Evolutionary conservation across 2,113 vertebrate genomes (phyloP), one percentile per base, ranked within the genome.

Genomic region (Chauna torquata): DNA sequence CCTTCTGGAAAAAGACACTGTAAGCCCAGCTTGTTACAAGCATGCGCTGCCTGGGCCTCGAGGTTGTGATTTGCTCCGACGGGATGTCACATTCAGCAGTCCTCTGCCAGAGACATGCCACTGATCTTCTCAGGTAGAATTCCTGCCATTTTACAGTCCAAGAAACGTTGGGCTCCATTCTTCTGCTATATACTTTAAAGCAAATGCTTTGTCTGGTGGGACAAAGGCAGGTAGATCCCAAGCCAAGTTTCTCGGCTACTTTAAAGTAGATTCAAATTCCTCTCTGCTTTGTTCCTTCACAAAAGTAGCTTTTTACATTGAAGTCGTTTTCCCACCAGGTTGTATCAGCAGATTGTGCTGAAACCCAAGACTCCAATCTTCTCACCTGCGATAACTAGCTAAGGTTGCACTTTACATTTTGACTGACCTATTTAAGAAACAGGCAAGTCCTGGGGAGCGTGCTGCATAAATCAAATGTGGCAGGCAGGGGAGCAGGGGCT

Each of bases 361-460:
- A 96, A 94, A 94, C 59, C 61, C 82, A 90, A 94, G 90, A 52
- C 69, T 76, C 38, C 0, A 8, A 86, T 94, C 77, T 90, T 93
- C 91, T 72, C 8, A 11, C 82, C 16, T 40, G 52, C 0, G 49
- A 69, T 86, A 97, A 88, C 68, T 52, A 92, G 81, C 82, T 95
- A 76, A n/a, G 44, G 84, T 91, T 97, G 88, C 78, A 72, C 93
- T 96, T 91, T 47, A 57, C 92, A 59, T 83, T 90, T 64, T 90
- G 93, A 94, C 92, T 92, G 97, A 92, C 96, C 97, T 70, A 95
- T 80, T 95, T 97, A 82, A 38, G 69, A 61, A 86, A 44, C 57
- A 75, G 88, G 74, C 74, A 59, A 12, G 16, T 58, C 84, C 74
- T 75, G 12, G 72, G 59, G 59, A 86, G 23, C 2, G 0, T 15